phyloP scores from a whole-genome alignment of 2,888 invertebrate genomes.

The Hanleya hanleyi region DNA sequence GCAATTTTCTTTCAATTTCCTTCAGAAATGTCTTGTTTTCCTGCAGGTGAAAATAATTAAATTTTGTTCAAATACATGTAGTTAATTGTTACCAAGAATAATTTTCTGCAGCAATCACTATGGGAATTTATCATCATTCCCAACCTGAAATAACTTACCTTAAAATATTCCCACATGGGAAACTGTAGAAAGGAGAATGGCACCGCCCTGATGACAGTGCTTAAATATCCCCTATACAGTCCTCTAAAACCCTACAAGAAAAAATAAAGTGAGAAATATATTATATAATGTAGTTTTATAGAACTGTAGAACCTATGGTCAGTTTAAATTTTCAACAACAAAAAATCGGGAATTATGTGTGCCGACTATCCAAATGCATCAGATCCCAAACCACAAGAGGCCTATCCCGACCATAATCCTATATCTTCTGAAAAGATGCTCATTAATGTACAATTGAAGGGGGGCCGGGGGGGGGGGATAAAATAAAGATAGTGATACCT shows the following conservation, averaged over 20 bases:
- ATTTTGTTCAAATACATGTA: too few relatives aligned
- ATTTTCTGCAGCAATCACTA: background rate
- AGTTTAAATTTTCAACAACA: too few relatives aligned
- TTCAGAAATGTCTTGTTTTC: too few relatives aligned
- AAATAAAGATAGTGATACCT: too few relatives aligned
- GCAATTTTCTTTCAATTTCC: too few relatives aligned
- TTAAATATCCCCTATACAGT: conserved; percentile 78
- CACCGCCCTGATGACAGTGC: conserved; percentile 80
- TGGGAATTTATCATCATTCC: background rate
- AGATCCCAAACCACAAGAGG: too few relatives aligned
- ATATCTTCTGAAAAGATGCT: too few relatives aligned
- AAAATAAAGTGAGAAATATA: background rate
- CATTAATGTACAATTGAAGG: too few relatives aligned
- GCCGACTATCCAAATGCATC: background rate
- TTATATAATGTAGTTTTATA: background rate
- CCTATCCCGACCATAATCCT: too few relatives aligned
- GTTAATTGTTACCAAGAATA: background rate
- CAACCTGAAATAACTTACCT: conserved; percentile 76
- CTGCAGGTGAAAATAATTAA: too few relatives aligned
- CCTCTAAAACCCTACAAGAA: conserved; percentile 73
- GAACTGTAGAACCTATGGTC: background rate
- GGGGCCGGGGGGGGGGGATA: too few relatives aligned
- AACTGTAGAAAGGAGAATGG: conserved; percentile 97
- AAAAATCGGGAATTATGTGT: too few relatives aligned
- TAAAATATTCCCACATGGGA: conserved; percentile 95